Conservation (phyloP, 2,113 vertebrate species). For the Ptychochromis oligacanthus region DNA sequence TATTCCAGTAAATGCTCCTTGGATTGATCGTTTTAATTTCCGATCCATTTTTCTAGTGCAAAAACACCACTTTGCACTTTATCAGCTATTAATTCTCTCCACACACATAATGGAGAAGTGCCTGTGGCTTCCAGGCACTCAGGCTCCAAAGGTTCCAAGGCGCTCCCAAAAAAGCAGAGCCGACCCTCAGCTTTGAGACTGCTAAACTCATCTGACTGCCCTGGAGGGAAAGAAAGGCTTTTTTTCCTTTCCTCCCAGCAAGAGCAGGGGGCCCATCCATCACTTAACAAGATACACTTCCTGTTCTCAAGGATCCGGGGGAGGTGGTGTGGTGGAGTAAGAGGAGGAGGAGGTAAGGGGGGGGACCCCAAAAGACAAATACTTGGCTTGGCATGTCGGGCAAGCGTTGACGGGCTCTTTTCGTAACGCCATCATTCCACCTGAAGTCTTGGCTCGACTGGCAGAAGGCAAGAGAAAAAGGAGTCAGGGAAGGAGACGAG, state of each 20-base stretch:
- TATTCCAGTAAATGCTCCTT: not conserved
- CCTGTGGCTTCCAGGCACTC: constrained; percentile 47
- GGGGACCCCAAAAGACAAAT: constrained; percentile 88
- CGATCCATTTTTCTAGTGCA: not conserved
- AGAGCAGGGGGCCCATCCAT: constrained; percentile 84
- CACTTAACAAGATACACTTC: constrained; percentile 90
- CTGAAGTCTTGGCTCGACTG: constrained; percentile 81
- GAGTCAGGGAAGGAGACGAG: not conserved
- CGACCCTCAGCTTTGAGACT: constrained; percentile 72
- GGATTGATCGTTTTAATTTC: not conserved
- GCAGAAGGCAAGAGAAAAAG: constrained; percentile 22
- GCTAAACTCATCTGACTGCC: constrained; percentile 80
- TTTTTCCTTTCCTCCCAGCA: constrained; percentile 76
- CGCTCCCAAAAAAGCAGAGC: constrained; percentile 46
- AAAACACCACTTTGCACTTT: constrained; percentile 28
- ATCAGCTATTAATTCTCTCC: constrained; percentile 46
- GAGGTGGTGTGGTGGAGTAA: constrained; percentile 71
- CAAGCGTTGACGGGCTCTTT: constrained; percentile 85
- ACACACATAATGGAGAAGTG: constrained; percentile 36
- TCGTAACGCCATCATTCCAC: constrained; percentile 84
- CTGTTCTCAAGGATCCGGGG: constrained; percentile 87
- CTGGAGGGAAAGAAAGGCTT: constrained; percentile 76
- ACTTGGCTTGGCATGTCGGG: constrained; percentile 85
- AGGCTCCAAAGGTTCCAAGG: constrained; percentile 56
- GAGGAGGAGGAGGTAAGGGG: constrained; percentile 57